Evolutionary conservation across 2,797 vertebrate species (phyloP).

Genomic region (Etheostoma perlongum): DNA sequence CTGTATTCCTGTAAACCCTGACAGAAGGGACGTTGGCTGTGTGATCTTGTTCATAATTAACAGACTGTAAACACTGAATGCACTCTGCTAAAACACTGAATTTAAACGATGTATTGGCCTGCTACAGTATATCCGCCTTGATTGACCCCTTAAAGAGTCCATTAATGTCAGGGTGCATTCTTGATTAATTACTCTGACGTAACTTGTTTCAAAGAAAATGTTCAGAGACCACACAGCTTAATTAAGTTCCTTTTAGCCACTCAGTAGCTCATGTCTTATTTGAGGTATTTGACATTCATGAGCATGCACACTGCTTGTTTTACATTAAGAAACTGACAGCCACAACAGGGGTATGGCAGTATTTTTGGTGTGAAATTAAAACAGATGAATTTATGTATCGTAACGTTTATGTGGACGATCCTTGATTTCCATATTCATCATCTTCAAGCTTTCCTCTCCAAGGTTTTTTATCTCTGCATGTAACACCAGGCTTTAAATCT

Average conservation of each 20-base stretch:
- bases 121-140: background rate
- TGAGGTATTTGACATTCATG: constrained; percentile 26
- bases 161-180: constrained; percentile 16
- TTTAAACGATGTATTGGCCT: constrained; percentile 9
- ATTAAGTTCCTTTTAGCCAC: constrained; percentile 22
- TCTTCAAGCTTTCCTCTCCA: background rate
- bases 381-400: background rate
- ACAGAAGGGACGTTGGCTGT: constrained; percentile 3
- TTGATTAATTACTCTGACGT: constrained; percentile 31
- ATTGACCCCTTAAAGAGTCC: constrained; percentile 23
- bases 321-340: constrained; percentile 18
- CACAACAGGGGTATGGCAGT: background rate
- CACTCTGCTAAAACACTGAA: background rate
- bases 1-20: constrained; percentile 9
- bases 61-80: constrained; percentile 8
- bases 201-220: constrained; percentile 13
- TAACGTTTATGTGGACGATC: background rate
- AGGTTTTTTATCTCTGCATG: background rate
- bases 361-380: constrained; percentile 15
- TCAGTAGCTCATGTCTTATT: background rate
- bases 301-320: background rate
- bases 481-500: background rate
- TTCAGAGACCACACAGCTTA: constrained; percentile 15
- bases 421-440: constrained; percentile 20
- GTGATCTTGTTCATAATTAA: constrained; percentile 15